Base-by-base conservation (phyloP, 1,140 invertebrate species). In the Diachasma alloeum region DNA sequence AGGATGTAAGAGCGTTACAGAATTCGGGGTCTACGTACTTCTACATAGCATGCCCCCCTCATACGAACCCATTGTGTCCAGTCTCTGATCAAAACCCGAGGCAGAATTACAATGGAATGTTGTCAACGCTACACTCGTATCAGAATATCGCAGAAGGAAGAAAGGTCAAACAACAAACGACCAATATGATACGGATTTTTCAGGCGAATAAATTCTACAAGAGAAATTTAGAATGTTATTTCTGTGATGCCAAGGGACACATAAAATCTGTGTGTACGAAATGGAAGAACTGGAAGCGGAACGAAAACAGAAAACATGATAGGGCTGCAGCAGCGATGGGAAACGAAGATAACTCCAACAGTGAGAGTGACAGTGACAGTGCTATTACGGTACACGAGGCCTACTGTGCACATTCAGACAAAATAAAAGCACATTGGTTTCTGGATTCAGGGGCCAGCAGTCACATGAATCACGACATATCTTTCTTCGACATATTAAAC, bases 71-170 rank as follows among this genome's bases (percentile, higher is more conserved):
- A 0, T 46, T 82, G 6, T 69, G 81, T 4, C 81, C 77, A 10
- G 79, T 78, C 31, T 68, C 82, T n/a, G 82, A 75, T 75, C 63
- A 17, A 72, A 81, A 77, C 31, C 11, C 2, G 73, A 80, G 59
- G 42, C 37, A 17, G 78, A 78, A 26, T 42, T 79, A 15, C 81
- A 73, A n/a, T 78, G 44, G 66, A 69, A 15, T 9, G 15, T 80
- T 6, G 74, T 79, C 8, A 80, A 76, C 73, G 71, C 63, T 8
- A 81, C 75, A 74, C 22, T 81, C 11, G 72, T 79, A 13, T 76
- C 76, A 36, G 78, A 81, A 76, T 76, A 76, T 24, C 36, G 36
- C 36, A 72, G 59, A 63, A 71, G 78, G 31, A 53, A 4, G 70
- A 31, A 19, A 26, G 24, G 44, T 6, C 42, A 15, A 24, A 22